phyloP scores from a whole-genome alignment of 2,888 invertebrate species.

The Heliconius sara region DNA sequence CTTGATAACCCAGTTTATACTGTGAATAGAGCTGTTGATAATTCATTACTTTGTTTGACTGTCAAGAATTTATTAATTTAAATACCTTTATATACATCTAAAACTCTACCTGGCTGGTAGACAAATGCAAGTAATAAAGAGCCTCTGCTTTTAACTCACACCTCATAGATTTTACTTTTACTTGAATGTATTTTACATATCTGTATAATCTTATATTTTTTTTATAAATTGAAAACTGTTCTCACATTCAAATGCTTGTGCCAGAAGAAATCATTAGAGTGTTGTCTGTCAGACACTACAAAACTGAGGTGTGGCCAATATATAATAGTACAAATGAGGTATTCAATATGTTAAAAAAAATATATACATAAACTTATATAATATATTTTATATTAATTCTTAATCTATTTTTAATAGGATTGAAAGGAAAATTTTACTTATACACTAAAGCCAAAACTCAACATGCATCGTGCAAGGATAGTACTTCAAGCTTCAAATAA shows the following conservation, averaged over 20 bases:
- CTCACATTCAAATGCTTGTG: too few relatives aligned
- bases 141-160: too few relatives aligned
- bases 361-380: not conserved
- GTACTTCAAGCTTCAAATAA: slow-evolving; percentile 87
- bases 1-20: slow-evolving; percentile 55
- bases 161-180: too few relatives aligned
- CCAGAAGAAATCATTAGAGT: too few relatives aligned
- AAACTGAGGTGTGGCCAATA: too few relatives aligned
- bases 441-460: not conserved
- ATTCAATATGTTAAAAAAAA: not conserved
- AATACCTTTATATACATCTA: not conserved
- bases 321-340: not conserved
- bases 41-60: not conserved
- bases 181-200: too few relatives aligned
- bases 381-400: not conserved
- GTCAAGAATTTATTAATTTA: not conserved
- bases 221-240: too few relatives aligned
- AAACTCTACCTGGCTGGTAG: too few relatives aligned
- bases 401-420: slow-evolving; percentile 6
- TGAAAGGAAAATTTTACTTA: not conserved
- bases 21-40: slow-evolving; percentile 36
- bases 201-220: too few relatives aligned
- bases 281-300: too few relatives aligned
- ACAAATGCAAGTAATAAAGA: too few relatives aligned
- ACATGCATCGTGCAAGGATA: slow-evolving; percentile 93